Conservation (phyloP, 1,140 invertebrate species). For the Thaumatotibia leucotreta region DNA sequence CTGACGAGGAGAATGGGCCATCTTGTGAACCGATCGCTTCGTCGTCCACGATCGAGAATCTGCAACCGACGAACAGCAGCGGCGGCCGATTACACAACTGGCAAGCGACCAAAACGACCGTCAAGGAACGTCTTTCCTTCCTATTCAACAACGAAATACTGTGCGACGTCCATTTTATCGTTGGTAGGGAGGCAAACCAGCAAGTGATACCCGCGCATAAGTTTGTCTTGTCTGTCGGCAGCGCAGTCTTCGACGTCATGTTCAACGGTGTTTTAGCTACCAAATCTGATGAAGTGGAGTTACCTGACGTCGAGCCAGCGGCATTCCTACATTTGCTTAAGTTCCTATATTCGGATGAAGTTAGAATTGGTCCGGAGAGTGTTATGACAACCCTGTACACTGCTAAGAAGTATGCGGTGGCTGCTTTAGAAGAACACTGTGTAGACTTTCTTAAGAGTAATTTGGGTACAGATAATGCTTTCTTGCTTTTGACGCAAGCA, state of each 20-base stretch:
- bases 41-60: constrained; percentile 60
- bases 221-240: constrained; percentile 89
- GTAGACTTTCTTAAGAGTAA: constrained; percentile 91
- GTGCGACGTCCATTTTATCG: constrained; percentile 88
- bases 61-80: constrained; percentile 55
- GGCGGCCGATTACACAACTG: constrained; percentile 78
- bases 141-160: constrained; percentile 90
- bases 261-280: constrained; percentile 87
- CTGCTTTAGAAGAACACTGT: constrained; percentile 89
- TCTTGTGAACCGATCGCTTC: constrained; percentile 49
- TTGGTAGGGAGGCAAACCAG: constrained; percentile 83
- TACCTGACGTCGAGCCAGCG: constrained; percentile 90
- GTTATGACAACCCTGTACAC: constrained; percentile 93
- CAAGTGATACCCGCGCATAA: constrained; percentile 90
- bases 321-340: constrained; percentile 84
- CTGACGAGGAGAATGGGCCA: constrained; percentile 52
- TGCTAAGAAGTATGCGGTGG: constrained; percentile 92
- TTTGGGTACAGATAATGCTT: constrained; percentile 90
- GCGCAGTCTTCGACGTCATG: constrained; percentile 92
- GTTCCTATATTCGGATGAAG: constrained; percentile 90
- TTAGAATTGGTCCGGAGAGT: constrained; percentile 90
- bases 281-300: constrained; percentile 84
- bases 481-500: constrained; percentile 87
- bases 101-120: constrained; percentile 83
- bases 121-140: constrained; percentile 87